These are phyloP conservation scores for Apteryx mantelli DNA, from an alignment of 2,113 vertebrate genomes.

Conservation along the genomic window DNA sequence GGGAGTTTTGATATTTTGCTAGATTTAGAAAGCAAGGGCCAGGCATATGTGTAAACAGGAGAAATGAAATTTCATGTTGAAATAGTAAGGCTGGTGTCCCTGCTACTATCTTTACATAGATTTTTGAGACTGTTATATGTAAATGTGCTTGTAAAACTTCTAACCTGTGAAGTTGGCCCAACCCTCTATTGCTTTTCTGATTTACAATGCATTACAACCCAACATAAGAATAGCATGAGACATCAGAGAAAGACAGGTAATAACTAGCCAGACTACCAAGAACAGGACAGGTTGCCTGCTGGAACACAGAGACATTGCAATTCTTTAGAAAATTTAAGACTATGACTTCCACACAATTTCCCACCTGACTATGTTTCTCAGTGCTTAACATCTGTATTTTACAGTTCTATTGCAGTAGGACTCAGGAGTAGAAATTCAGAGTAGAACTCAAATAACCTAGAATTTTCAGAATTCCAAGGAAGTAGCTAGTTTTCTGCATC, in stretches of 20 bases:
- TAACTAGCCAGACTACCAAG: not conserved
- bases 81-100: not conserved
- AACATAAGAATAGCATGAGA: not conserved
- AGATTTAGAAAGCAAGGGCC: not conserved
- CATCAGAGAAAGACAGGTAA: not conserved
- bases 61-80: not conserved
- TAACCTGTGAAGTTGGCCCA: not conserved
- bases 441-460: not conserved
- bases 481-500: not conserved
- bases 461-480: not conserved
- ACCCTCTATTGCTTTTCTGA: not conserved
- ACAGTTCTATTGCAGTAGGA: not conserved
- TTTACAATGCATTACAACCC: not conserved
- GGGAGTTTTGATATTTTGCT: not conserved
- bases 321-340: not conserved
- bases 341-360: not conserved
- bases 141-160: not conserved
- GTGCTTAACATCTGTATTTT: not conserved
- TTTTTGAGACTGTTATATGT: not conserved
- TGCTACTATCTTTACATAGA: not conserved
- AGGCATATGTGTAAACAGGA: not conserved
- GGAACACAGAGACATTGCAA: not conserved
- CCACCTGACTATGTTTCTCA: not conserved
- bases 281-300: not conserved
- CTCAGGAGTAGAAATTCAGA: not conserved